Evolutionary conservation across 2,888 invertebrate genomes (phyloP).

Genomic region (Polydrusus tereticollis): DNA sequence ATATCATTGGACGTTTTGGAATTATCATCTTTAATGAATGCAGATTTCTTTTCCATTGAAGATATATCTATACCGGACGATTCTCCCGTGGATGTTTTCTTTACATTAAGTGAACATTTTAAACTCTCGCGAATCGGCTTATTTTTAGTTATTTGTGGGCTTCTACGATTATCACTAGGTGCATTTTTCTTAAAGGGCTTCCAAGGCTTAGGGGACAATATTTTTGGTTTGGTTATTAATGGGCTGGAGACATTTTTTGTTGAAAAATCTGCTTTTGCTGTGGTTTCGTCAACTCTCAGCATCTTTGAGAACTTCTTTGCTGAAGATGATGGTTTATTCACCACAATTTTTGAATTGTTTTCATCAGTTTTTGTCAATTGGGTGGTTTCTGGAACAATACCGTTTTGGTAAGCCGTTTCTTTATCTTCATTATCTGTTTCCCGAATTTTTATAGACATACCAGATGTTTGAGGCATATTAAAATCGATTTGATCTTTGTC

Average conservation of each 20-base stretch:
- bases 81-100: not conserved
- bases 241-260: not conserved
- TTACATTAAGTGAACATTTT: not conserved
- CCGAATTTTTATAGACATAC: not conserved
- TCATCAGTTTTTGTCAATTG: not conserved
- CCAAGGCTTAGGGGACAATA: slow-evolving; percentile 1
- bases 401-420: not conserved
- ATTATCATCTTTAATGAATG: no score
- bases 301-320: not conserved
- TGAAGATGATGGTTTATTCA: not conserved
- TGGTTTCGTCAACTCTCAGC: not conserved
- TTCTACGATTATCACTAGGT: not conserved
- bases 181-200: not conserved
- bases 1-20: not conserved
- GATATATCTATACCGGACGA: not conserved
- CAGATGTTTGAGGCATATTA: not conserved
- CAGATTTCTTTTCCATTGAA: no score
- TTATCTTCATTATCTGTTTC: not conserved
- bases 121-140: not conserved
- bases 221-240: not conserved
- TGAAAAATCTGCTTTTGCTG: not conserved
- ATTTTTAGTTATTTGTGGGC: not conserved
- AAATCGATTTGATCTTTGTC: not conserved
- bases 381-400: not conserved
- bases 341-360: not conserved